phyloP scores from a whole-genome alignment of 2,113 vertebrate genomes.

The Baryphthengus martii region DNA sequence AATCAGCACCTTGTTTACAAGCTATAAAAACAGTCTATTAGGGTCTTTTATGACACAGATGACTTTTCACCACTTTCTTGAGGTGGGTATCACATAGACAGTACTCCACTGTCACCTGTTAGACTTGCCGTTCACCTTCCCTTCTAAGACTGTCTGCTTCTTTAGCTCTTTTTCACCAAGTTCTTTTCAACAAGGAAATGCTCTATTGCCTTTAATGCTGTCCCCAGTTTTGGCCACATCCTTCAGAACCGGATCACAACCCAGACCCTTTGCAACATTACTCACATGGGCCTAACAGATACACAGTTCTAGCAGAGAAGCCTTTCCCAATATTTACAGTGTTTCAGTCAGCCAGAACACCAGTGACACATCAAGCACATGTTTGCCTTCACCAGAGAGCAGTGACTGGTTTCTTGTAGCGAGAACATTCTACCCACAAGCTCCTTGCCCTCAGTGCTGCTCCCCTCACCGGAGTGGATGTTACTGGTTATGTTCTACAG shows the following conservation, averaged over 20 bases:
- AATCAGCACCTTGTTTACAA: not conserved
- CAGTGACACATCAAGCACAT: not conserved
- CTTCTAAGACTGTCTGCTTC: not conserved
- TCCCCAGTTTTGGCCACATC: not conserved
- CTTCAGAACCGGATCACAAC: not conserved
- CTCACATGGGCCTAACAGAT: not conserved
- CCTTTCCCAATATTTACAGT: not conserved
- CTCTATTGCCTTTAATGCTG: not conserved
- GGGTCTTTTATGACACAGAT: not conserved
- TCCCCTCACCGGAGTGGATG: not conserved
- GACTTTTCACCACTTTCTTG: not conserved
- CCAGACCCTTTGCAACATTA: not conserved
- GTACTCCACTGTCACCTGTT: not conserved
- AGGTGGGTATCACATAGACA: not conserved
- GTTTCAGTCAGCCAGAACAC: not conserved
- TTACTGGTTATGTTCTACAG: not conserved
- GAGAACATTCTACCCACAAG: not conserved
- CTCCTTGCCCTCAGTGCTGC: not conserved
- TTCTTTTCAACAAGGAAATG: not conserved
- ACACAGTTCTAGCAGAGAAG: not conserved
- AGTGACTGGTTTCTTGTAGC: not conserved
- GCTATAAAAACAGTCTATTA: not conserved
- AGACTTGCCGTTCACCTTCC: not conserved
- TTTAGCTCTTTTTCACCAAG: not conserved
- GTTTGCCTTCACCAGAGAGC: not conserved